A percentile compares a stretch with the other conserved stretches of the same genome.
These are phyloP conservation scores for Agrypnus murinus DNA, from an alignment of 2,888 invertebrate genomes.

Conservation along the genomic window DNA sequence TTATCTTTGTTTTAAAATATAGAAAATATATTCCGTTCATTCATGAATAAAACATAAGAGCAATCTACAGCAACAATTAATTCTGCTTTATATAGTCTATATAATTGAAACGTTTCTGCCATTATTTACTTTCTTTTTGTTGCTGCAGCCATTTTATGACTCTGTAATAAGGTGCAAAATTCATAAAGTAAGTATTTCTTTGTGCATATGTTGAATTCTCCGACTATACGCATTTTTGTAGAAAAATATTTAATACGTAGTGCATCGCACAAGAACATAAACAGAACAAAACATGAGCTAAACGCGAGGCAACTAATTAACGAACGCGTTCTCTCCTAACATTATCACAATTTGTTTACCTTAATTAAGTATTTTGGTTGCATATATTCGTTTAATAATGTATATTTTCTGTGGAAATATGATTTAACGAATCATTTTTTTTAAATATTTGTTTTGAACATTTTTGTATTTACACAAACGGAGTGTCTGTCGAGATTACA, in stretches of 20 bases:
- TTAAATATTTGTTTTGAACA: conserved; percentile 11
- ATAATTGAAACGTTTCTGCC: too few species aligned
- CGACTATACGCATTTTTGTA: neutral
- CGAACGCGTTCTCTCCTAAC: neutral
- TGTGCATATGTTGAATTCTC: too few species aligned
- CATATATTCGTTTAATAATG: neutral
- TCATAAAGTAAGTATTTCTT: too few species aligned
- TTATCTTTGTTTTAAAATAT: too few species aligned
- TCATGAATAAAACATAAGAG: too few species aligned
- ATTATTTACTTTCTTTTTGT: too few species aligned
- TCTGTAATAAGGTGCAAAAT: too few species aligned
- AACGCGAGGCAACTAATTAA: neutral
- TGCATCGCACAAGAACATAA: neutral
- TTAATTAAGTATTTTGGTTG: conserved; percentile 15
- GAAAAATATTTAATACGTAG: neutral
- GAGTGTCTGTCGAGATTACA: conserved; percentile 24
- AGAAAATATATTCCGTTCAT: too few species aligned
- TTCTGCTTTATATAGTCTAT: too few species aligned
- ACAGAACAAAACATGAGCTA: neutral
- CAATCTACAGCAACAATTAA: too few species aligned
- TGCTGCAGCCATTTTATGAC: too few species aligned
- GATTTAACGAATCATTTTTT: conserved; percentile 16
- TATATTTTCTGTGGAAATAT: conserved; percentile 2
- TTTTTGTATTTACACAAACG: conserved; percentile 23
- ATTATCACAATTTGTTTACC: neutral